Conservation (phyloP, 2,888 invertebrate genomes). For the Thumatha senex region DNA sequence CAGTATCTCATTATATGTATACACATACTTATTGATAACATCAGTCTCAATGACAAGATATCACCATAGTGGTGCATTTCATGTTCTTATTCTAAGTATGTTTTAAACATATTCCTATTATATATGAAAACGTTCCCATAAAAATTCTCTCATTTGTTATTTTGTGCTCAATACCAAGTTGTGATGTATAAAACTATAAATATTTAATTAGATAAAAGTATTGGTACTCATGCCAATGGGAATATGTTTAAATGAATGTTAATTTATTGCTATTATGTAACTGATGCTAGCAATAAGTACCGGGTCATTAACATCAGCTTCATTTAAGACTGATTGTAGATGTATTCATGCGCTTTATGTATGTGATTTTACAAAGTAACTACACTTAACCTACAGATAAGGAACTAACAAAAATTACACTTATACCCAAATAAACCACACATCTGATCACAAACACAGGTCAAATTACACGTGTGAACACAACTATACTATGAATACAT, state of each 20-base stretch:
- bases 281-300: constrained; percentile 76
- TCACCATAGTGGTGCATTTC: constrained; percentile 52
- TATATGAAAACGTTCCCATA: constrained; percentile 45
- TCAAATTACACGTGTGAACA: constrained; percentile 77
- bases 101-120: constrained; percentile 60
- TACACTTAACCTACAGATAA: constrained; percentile 74
- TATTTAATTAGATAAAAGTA: constrained; percentile 40
- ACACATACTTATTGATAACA: constrained; percentile 70
- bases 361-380: constrained; percentile 48
- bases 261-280: constrained; percentile 65
- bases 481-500: constrained; percentile 67
- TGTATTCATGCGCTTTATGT: constrained; percentile 41
- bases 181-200: constrained; percentile 35
- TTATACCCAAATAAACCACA: constrained; percentile 73
- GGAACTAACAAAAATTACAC: constrained; percentile 79
- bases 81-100: constrained; percentile 56
- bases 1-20: constrained; percentile 35
- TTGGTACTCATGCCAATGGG: constrained; percentile 39
- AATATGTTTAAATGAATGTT: constrained; percentile 52
- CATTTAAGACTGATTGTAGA: constrained; percentile 39
- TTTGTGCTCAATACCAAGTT: constrained; percentile 54
- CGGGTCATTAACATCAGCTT: constrained; percentile 39
- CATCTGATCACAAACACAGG: constrained; percentile 81
- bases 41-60: constrained; percentile 74
- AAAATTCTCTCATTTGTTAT: constrained; percentile 61